Evolutionary conservation across 2,888 invertebrate species (phyloP), one percentile per base, ranked within the genome.

Genomic region (Meiosimyza decipiens): DNA sequence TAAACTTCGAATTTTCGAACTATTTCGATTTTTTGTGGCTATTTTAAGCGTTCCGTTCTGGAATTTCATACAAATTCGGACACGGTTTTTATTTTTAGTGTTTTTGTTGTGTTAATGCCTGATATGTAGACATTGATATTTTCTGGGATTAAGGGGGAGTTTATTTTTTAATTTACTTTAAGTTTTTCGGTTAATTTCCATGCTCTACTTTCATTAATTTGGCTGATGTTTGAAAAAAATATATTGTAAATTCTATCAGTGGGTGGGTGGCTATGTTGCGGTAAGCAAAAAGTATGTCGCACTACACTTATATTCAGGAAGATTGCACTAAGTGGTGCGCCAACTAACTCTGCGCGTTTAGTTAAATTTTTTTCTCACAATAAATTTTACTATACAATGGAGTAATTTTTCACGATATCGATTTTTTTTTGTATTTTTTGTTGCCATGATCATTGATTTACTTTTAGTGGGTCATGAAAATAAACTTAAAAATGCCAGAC

Each of bases 381-480:
- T 64, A 64, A 64, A 64, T 64, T 50, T 28, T 13, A 7, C 16
- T 49, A 18, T 18, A 47, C 40, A 49, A 16, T 18, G 9, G 16
- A 5, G 16, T 63, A 6, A 4, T 49, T 12, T 28, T 28, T 28
- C 28, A 28, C 28, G 28, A 3, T 28, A 28, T 28, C 28, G 18
- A 6, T 18, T 7, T 47, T 47, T 63, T 63, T 16, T 49, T 16
- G 6, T 28, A 11, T 62, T 9, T n/a, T 60, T 50, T 22, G 51
- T 40, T 40, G 9, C 40, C 40, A 9, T 40, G 40, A 40, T 40
- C 40, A 9, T 51, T 74, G 71, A 63, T 71, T 76, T 69, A 74
- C 71, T 71, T 77, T 75, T 75, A 75, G 72, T 74, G 71, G 75
- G 74, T 74, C 77, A 77, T 77, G 71, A 76, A 77, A 77, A 75